Base-by-base conservation (phyloP, 2,888 invertebrate species). In the Eristalis pertinax region DNA sequence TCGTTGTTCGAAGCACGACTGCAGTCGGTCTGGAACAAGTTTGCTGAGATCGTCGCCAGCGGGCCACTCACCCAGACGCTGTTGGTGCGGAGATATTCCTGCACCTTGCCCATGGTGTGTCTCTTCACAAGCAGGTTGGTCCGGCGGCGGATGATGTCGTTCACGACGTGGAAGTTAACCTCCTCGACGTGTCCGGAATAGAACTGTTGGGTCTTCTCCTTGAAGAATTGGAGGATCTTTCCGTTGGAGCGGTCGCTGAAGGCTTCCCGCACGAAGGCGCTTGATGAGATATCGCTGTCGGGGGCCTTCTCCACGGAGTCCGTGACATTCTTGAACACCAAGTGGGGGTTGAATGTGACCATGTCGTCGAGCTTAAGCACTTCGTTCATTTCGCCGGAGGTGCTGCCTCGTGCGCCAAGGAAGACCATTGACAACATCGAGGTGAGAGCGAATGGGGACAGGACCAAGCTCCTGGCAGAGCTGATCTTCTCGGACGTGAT, bases 371-470 rank as follows among this genome's bases (percentile, higher is more conserved):
- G 93, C 90, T 96, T 95, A 0, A 98, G 93, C 13, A 98, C 95
- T 90, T 97, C 97, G 91, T 98, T 97, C 96, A 98, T 97, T 94
- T 97, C 97, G 0, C 97, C 97, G 0, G 98, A 97, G 0, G 98
- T 98, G 2, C 96, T 95, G 1, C 97, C 97, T 89, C 96, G 94
- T 0, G 98, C 97, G 0, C 97, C 97, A 90, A 98, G 94, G 92
- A 97, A 98, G 83, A 98, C 96, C 97, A 98, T 97, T 0, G 97
- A 97, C n/a, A 98, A 92, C 93, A 97, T 95, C 0, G 97, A 97
- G 0, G 97, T 97, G 77, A 97, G 95, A 0, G 97, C 97, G 90
- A 97, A 98, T 0, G 97, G 97, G 0, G 97, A 97, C 22, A 97
- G 93, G 11, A 97, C 95, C 89, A 97, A 94, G 89, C 97, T 97